Evolutionary conservation across 2,888 invertebrate species (phyloP), one percentile per base, ranked within the genome.

Genomic region (Ametastegia equiseti): DNA sequence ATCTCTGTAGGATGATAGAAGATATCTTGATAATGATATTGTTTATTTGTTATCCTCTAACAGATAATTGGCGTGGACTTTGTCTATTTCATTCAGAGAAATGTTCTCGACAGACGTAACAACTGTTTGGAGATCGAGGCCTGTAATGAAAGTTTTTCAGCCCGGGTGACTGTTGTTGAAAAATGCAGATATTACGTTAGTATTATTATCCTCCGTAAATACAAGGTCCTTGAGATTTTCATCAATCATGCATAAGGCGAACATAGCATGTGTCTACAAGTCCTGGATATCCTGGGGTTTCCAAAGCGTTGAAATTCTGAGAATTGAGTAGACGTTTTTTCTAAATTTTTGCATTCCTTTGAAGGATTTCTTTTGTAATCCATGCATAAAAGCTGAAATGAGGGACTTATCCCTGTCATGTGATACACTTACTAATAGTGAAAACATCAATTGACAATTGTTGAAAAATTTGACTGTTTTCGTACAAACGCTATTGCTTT

Each of bases 31-130:
- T 33, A 23, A n/a, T 36, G 33, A 19, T 60, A 11, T 42, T 1
- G 5, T 6, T 36, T 33, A 33, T 45, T n/a, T 60, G 78, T 81
- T 83, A 83, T 82, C 84, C 81, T 83, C 80, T 89, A 91, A 27
- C 93, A 97, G 97, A 95, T 98, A 90, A 97, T 97, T 88, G 98
- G 98, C 80, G 97, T 98, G 36, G 98, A 98, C 90, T 95, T 94
- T 92, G 95, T 98, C 50, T 96, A 95, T 92, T 98, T 98, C 92
- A 95, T 97, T 86, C 98, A 98, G 93, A 97, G 95, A 92, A 98
- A 98, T 92, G 94, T 94, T 84, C 92, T 98, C 88, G 97, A 98
- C 91, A 93, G 96, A 85, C 94, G 95, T 86, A 94, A 94, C 85
- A 94, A 97, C 80, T 94, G 95, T 71, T 93, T 98, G 84, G 95